Conservation (phyloP, 2,888 invertebrate species). For the Metalampra italica region DNA sequence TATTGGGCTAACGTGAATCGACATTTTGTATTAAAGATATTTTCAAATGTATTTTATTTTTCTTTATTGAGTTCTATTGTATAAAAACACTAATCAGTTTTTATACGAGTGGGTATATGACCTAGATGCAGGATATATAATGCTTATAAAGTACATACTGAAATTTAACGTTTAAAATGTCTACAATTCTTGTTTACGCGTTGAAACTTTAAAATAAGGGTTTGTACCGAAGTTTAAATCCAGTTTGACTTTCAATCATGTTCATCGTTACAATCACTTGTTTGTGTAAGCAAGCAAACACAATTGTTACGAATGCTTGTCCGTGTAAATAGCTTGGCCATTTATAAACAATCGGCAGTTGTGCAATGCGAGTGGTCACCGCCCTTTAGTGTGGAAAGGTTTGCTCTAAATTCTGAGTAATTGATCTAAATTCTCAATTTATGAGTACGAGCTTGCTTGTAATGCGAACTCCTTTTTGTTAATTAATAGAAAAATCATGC, state of each 20-base stretch:
- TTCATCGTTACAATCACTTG: constrained; percentile 14
- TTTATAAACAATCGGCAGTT: constrained; percentile 47
- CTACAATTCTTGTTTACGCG: no score
- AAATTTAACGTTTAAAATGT: no score
- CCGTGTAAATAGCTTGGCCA: constrained; percentile 32
- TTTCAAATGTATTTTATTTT: no score
- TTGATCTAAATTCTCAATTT: constrained; percentile 8
- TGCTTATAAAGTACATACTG: no score
- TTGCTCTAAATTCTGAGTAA: constrained; percentile 23
- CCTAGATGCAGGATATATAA: no score
- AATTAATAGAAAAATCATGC: background rate
- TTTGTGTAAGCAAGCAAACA: constrained; percentile 22
- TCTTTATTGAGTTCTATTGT: no score
- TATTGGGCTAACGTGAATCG: background rate
- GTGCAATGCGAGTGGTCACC: constrained; percentile 37
- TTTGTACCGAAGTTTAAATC: background rate
- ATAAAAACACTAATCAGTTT: no score
- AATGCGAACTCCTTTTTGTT: no score
- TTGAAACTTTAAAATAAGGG: no score
- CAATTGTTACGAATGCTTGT: constrained; percentile 32
- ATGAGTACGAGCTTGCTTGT: constrained; percentile 6
- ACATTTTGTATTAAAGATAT: background rate
- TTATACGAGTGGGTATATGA: no score
- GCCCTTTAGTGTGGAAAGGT: constrained; percentile 33
- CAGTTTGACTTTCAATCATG: constrained; percentile 1